Evolutionary conservation across 2,113 vertebrate species (phyloP).

Genomic region (Oryzias woworae): DNA sequence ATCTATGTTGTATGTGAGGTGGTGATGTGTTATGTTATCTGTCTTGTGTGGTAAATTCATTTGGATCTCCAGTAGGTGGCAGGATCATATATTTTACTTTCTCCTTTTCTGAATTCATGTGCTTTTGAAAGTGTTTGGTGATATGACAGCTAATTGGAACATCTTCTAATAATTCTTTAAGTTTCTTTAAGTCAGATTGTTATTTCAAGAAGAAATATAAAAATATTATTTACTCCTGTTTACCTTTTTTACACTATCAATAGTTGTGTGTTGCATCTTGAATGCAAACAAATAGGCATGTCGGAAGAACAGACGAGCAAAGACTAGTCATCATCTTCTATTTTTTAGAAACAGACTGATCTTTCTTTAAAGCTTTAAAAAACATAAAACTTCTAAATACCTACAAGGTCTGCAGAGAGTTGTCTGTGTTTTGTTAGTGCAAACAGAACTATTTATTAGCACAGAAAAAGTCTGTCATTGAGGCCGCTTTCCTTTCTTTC

Average conservation of each 20-base stretch:
- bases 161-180: too few species aligned
- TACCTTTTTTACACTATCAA: conserved; percentile 2
- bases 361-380: conserved; percentile 24
- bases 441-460: conserved; percentile 63
- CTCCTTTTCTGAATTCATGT: conserved; percentile 42
- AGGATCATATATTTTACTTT: conserved; percentile 61
- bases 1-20: not conserved
- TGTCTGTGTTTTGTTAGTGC: conserved; percentile 53
- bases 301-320: not conserved
- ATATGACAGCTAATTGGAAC: conserved; percentile 70
- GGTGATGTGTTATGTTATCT: not conserved
- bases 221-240: not conserved
- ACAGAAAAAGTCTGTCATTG: conserved; percentile 69
- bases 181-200: too few species aligned
- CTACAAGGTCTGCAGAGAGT: conserved; percentile 52
- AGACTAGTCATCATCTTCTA: conserved; percentile 29
- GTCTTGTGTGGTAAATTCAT: conserved; percentile 46
- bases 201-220: too few species aligned
- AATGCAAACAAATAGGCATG: conserved; percentile 5
- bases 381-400: conserved; percentile 26
- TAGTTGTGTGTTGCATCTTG: conserved; percentile 5
- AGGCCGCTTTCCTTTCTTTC: conserved; percentile 60
- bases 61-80: conserved; percentile 79
- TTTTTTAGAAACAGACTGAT: conserved; percentile 7
- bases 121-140: conserved; percentile 64